Percentiles rank a stretch among this genome's conserved stretches.
These are phyloP conservation scores for Telmatochromis bifrenatus DNA, from an alignment of 2,113 vertebrate species.

Conservation along the genomic window DNA sequence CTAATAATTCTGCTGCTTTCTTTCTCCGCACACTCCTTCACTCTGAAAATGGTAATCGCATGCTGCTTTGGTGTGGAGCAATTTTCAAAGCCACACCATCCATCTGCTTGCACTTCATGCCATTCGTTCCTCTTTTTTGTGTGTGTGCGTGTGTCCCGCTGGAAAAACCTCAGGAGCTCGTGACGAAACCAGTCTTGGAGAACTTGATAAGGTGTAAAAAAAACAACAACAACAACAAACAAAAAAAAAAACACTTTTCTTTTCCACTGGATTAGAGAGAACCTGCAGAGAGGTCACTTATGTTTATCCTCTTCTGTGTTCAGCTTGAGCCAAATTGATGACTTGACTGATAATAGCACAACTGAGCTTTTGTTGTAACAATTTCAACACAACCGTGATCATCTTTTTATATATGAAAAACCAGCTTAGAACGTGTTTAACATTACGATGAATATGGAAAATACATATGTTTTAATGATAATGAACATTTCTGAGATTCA, in stretches of 20 bases:
- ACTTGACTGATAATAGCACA: neutral
- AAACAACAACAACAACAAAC: neutral
- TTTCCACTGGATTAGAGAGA: neutral
- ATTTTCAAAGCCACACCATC: neutral
- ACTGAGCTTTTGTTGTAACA: neutral
- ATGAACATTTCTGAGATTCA: neutral
- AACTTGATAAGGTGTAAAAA: slow-evolving; percentile 1
- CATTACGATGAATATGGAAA: neutral
- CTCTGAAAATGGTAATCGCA: slow-evolving; percentile 28
- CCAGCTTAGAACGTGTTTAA: neutral
- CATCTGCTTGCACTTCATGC: neutral
- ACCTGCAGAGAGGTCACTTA: neutral
- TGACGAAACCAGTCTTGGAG: neutral
- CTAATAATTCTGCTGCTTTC: slow-evolving; percentile 26
- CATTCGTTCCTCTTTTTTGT: neutral
- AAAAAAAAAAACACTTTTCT: neutral
- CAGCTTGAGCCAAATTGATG: neutral
- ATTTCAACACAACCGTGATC: neutral
- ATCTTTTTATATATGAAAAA: neutral
- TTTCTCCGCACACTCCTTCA: slow-evolving; percentile 2
- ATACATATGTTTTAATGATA: neutral
- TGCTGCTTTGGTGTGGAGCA: neutral
- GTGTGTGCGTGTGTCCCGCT: neutral
- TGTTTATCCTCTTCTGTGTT: neutral
- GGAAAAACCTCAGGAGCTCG: neutral